Base-by-base conservation (phyloP, 2,888 invertebrate species). In the Hemithea aestivaria region DNA sequence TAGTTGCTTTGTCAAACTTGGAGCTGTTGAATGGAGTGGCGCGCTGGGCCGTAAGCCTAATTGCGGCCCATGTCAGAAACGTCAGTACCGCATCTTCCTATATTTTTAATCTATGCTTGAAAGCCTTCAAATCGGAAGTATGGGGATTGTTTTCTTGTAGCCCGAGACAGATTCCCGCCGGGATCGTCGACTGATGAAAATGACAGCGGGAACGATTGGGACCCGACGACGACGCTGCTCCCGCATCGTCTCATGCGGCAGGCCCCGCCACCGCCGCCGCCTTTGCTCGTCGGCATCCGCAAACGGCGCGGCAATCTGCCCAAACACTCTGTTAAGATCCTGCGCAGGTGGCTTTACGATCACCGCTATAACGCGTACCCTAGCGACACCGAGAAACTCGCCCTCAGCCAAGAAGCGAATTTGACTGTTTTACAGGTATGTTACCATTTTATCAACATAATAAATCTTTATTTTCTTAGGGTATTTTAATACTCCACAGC, bases 341-440 rank as follows among this genome's bases (percentile, higher is more conserved):
- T 98, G 29, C 96, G 96, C 73, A 89, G 94, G 40, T 97, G 98
- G 98, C 88, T 97, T 1, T 97, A 95, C 67, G 96, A 97, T 45
- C 97, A 98, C 67, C 91, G 97, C 23, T 97, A 96, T 83, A 97
- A 97, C 68, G 97, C 97, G 0, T 98, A 97, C 71, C 97, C 97
- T 0, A 96, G 94, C 58, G 98, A 97, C 70, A 93, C 93, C 6
- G 97, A 97, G 75, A 98, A 97, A 67, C 80, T 94, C 10, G 91
- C 93, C 0, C 84, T 97, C 16, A 94, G 96, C 25, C 92, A 93
- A 62, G 94, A 95, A 58, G 95, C 96, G 0, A 94, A 93, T 66
- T 87, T 96, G 27, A 95, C 96, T 0, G 94, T 96, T 0, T 83
- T 97, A 27, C 96, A 96, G 89, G 95, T 93, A 57, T 66, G 59